Percentiles rank a stretch among this genome's conserved stretches.
Conservation (phyloP, 1,140 invertebrate species). For the Arion vulgaris region DNA sequence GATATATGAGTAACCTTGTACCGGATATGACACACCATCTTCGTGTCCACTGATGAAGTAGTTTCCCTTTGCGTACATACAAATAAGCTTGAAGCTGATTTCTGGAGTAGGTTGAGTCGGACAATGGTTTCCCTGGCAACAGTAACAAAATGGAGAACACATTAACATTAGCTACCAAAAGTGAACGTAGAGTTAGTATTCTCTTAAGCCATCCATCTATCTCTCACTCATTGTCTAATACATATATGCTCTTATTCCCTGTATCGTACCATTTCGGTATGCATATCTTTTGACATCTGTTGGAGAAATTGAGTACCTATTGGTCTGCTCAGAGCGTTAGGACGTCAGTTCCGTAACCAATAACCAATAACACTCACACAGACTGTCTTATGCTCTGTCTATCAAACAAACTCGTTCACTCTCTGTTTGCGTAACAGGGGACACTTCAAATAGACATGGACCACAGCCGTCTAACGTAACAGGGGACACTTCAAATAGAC, state of each 20-base stretch:
- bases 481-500: too few species aligned
- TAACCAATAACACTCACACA: too few species aligned
- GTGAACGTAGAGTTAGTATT: not conserved
- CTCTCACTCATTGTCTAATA: not conserved
- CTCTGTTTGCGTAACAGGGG: too few species aligned
- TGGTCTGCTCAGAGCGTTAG: too few species aligned
- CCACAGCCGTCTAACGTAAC: too few species aligned
- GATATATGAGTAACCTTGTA: slow-evolving; percentile 69
- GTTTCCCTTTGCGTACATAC: slow-evolving; percentile 67
- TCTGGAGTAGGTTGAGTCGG: slow-evolving; percentile 68
- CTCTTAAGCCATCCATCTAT: not conserved
- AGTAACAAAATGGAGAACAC: slow-evolving; percentile 11
- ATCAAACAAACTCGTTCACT: too few species aligned
- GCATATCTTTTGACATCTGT: too few species aligned
- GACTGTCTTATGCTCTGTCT: too few species aligned
- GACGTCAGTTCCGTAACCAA: too few species aligned
- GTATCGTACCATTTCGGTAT: not conserved
- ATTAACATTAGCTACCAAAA: not conserved
- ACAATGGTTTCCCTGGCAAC: slow-evolving; percentile 68
- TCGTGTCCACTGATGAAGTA: slow-evolving; percentile 69
- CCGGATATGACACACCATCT: slow-evolving; percentile 69
- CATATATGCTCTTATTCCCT: not conserved
- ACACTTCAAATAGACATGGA: too few species aligned
- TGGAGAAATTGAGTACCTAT: too few species aligned
- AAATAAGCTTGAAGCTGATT: slow-evolving; percentile 64